Evolutionary conservation across 2,797 vertebrate species (phyloP).

Genomic region (Macrochelys suwanniensis): DNA sequence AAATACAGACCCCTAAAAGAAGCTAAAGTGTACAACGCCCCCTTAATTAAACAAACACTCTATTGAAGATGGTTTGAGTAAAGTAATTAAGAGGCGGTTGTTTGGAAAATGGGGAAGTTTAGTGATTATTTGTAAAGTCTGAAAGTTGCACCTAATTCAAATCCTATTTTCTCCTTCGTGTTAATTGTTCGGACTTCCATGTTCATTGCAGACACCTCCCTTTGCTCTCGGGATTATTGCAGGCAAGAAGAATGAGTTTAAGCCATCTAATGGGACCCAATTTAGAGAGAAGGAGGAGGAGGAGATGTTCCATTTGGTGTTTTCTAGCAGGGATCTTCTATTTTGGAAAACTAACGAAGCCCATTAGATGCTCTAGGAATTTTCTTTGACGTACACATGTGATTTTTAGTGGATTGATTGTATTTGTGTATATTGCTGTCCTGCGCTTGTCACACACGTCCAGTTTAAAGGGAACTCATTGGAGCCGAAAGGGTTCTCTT

Average conservation of each 20-base stretch:
- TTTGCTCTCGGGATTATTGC: constrained; percentile 63
- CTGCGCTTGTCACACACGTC: neutral
- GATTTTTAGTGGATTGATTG: neutral
- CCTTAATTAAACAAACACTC: neutral
- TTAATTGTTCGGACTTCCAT: constrained; percentile 71
- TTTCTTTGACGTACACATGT: neutral
- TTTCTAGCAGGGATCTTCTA: neutral
- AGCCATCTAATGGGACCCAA: constrained; percentile 13
- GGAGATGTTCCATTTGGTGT: neutral
- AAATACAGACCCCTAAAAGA: constrained; percentile 27
- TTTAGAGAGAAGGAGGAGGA: neutral
- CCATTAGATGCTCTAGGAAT: neutral
- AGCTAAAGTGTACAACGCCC: neutral
- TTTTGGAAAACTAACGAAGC: constrained; percentile 34
- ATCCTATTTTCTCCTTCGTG: constrained; percentile 73
- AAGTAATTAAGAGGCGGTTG: neutral
- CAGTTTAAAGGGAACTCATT: neutral
- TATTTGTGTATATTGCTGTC: neutral
- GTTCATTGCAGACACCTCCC: constrained; percentile 54
- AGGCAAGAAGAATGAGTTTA: constrained; percentile 39
- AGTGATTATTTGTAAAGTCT: constrained; percentile 28
- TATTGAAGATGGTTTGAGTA: neutral
- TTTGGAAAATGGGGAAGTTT: constrained; percentile 44
- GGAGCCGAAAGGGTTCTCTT: neutral
- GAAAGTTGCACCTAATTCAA: constrained; percentile 65